phyloP scores from a whole-genome alignment of 2,797 vertebrate species.

The Enteromius fasciolatus region DNA sequence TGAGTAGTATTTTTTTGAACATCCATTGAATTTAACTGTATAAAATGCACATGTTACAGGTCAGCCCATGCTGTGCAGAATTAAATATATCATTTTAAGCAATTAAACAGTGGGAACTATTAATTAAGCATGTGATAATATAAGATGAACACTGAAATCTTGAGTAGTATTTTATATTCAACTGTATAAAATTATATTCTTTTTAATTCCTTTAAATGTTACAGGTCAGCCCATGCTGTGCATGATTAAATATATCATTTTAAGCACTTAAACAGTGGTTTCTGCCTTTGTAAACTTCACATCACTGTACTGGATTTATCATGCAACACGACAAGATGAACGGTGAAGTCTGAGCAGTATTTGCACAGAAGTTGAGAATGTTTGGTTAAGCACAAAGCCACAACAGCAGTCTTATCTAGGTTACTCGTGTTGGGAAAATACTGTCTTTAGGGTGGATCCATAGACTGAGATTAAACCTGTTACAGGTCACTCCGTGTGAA shows the following conservation, averaged over 20 bases:
- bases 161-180: background rate
- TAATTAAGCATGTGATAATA: background rate
- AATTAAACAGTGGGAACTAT: background rate
- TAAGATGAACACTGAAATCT: background rate
- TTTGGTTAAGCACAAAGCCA: background rate
- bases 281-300: background rate
- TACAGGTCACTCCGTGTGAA: background rate
- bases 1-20: background rate
- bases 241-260: background rate
- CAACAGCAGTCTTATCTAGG: background rate
- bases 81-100: background rate
- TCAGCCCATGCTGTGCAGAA: constrained; percentile 10
- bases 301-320: background rate
- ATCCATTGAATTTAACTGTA: too few relatives aligned
- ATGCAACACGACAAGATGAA: background rate
- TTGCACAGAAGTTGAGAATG: background rate
- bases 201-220: background rate
- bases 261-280: background rate
- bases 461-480: background rate
- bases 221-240: constrained; percentile 30
- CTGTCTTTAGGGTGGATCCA: background rate
- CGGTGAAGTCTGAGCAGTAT: background rate
- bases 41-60: background rate
- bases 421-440: background rate
- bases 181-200: too few relatives aligned